Evolutionary conservation across 2,888 invertebrate genomes (phyloP), one percentile per base, ranked within the genome.

Genomic region (Orthonychiurus folsomi): DNA sequence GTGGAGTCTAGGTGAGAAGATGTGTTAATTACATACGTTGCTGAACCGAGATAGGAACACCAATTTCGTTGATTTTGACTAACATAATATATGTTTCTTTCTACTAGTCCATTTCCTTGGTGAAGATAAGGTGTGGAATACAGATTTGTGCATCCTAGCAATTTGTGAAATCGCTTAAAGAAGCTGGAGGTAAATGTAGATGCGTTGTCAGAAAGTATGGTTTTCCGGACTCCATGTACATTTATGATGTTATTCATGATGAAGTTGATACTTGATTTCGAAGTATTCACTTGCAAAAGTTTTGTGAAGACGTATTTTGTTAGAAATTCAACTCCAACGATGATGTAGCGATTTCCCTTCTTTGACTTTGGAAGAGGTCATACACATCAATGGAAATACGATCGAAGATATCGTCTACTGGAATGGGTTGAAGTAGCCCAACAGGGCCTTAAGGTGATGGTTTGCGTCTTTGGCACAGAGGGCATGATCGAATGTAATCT

Each of bases 11-110:
- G 2, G 20, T 72, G 66, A 3, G 26, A 20, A 28, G 67, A 47
- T 9, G 59, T 58, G 50, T 68, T 69, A 47, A 68, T 66, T 18
- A 64, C 61, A 47, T 66, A 67, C 3, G 50, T 21, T 3, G 62
- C 47, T 18, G 53, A 59, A 5, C 55, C 59, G 0, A 73, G 9
- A n/a, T 25, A 62, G 21, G 53, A 24, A 53, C 69, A 67, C 70
- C 70, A 71, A 55, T 71, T 63, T 1, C 24, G 54, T 15, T 73
- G 72, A 27, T 25, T 18, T 2, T 24, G 26, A 15, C 57, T 55
- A 3, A 70, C 67, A 57, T 69, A 73, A 48, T 59, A 62, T 56
- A 71, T 73, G 25, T 63, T 59, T 5, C 64, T 21, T 59, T 72
- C 71, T 1, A 57, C 59, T 3, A 71, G 28, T 0, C 71, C 71